Conservation (phyloP, 1,140 invertebrate genomes). For the Monomorium pharaonis region DNA sequence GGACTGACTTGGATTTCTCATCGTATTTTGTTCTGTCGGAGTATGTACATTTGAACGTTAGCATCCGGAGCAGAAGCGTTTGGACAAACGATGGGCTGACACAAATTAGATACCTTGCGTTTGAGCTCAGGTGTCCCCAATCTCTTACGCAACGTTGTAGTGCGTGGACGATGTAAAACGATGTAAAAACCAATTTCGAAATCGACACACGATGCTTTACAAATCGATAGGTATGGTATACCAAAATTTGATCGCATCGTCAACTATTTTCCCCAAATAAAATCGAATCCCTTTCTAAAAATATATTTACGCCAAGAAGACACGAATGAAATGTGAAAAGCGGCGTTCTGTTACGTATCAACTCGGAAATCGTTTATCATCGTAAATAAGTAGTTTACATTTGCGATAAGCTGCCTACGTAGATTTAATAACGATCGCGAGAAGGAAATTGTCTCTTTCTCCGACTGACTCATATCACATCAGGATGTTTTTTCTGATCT, state of each 20-base stretch:
- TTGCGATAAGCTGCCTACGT: constrained; percentile 13
- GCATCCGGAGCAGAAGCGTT: background rate
- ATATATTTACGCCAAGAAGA: background rate
- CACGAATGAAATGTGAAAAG: background rate
- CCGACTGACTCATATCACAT: background rate
- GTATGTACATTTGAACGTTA: background rate
- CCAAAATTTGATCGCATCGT: background rate
- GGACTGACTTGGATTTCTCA: background rate
- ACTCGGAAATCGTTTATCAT: background rate
- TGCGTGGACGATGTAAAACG: background rate
- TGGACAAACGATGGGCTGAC: constrained; percentile 22
- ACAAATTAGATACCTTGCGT: background rate
- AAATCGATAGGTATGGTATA: background rate
- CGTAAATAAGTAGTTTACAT: background rate
- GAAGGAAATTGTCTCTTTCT: background rate
- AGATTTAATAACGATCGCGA: constrained; percentile 4
- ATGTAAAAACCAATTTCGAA: background rate
- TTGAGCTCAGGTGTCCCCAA: background rate
- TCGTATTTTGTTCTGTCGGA: background rate
- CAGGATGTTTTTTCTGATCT: constrained; percentile 29
- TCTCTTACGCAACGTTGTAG: background rate
- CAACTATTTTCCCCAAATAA: too few relatives aligned
- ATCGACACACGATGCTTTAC: background rate
- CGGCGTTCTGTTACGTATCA: background rate
- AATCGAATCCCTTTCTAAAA: background rate